Evolutionary conservation across 2,888 invertebrate genomes (phyloP), one percentile per base, ranked within the genome.

Genomic region (Xiphydria camelus): DNA sequence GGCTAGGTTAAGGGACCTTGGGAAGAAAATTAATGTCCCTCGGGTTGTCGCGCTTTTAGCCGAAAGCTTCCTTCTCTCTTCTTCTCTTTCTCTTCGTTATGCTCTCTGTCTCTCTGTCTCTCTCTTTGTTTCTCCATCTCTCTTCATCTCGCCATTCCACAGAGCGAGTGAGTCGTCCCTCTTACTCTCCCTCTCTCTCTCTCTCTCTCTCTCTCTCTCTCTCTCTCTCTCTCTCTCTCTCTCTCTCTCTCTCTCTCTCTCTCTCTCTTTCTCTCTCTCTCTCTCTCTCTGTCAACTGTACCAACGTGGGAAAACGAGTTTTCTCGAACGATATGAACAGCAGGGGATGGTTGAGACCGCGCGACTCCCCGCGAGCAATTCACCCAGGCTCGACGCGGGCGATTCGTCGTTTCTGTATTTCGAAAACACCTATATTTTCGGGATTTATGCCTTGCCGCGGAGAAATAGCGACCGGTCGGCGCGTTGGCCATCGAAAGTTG

Each of bases 301-400:
- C n/a, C n/a, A n/a, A n/a, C n/a, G n/a, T n/a, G n/a, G n/a, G n/a
- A n/a, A n/a, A n/a, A n/a, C n/a, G n/a, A n/a, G n/a, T 22, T 14
- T 37, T 9, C 33, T 18, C 33, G 3, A 17, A 9, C 33, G 33
- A 33, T 33, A 33, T 33, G 33, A n/a, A n/a, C n/a, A n/a, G n/a
- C n/a, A n/a, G n/a, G n/a, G n/a, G n/a, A n/a, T n/a, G n/a, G n/a
- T 25, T 20, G 34, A 40, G 20, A 41, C 41, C 40, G 40, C 42
- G 47, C 35, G 51, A 43, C 43, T 46, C 41, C 41, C 25, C 18
- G 35, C n/a, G n/a, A n/a, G n/a, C n/a, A n/a, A n/a, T n/a, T n/a
- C n/a, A n/a, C n/a, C n/a, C n/a, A n/a, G n/a, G n/a, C n/a, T n/a
- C n/a, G n/a, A n/a, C n/a, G n/a, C n/a, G n/a, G n/a, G n/a, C n/a